Evolutionary conservation across 2,797 vertebrate genomes (phyloP), one percentile per base, ranked within the genome.

Genomic region (Aldrovandia affinis): DNA sequence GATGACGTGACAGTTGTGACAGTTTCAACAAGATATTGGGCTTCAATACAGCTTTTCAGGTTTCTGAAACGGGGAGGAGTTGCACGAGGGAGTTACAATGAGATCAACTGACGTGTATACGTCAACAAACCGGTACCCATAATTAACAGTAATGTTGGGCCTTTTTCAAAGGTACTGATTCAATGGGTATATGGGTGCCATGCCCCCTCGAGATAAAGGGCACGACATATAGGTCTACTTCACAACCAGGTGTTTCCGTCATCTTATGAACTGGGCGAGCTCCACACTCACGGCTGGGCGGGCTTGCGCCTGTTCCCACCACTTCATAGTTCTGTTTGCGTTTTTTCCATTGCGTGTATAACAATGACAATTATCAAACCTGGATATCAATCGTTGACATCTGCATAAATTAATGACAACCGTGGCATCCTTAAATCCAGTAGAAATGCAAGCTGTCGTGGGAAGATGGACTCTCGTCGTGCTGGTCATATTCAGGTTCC

Each of bases 261-360:
- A 79, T 57, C 61, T 55, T n/a, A 30, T 36, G 20, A 5, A 47
- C 70, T 75, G 70, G 18, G 70, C 36, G 70, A 44, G 68, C 30
- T 25, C 36, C 70, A 44, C 20, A 15, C 39, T 42, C 39, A 39
- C 36, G 22, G 70, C 61, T 47, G 25, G 39, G 77, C 59, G 59
- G 80, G 80, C 28, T 7, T 15, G 39, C 20, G 55, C 54, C 78
- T 80, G 61, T 20, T 61, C 78, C 57, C 50, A 70, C 18, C 25
- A 84, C 78, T 28, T 80, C 18, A 79, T 50, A 22, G 78, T 8
- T 28, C 68, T 80, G 78, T 73, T 84, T 57, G 39, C 54, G 28
- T 84, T 80, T 14, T 50, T 18, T 25, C 30, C 50, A n/a, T n/a
- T 79, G 55, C 22, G 25, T 65, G 44, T 65, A 52, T 12, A 30